These are phyloP conservation scores for Baryphthengus martii DNA, from an alignment of 2,113 vertebrate genomes.

Conservation along the genomic window DNA sequence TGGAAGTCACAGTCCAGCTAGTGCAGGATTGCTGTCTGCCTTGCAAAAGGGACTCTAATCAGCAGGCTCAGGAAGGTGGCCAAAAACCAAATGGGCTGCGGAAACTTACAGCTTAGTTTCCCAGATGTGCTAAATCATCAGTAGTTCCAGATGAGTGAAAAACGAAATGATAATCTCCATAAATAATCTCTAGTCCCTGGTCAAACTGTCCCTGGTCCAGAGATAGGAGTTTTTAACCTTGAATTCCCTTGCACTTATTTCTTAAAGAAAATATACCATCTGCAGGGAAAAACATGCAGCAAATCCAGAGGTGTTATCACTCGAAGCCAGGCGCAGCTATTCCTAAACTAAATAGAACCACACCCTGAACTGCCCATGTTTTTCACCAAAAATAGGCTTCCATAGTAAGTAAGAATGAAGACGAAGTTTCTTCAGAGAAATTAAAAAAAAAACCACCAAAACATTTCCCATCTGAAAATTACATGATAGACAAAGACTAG, in stretches of 20 bases:
- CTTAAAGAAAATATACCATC: constrained; percentile 25
- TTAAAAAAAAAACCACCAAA: neutral
- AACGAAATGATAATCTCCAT: neutral
- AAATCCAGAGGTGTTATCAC: constrained; percentile 42
- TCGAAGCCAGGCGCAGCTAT: neutral
- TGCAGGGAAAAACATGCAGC: neutral
- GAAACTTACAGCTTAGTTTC: constrained; percentile 7
- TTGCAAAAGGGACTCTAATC: constrained; percentile 26
- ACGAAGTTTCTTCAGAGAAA: neutral
- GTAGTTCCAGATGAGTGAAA: constrained; percentile 22
- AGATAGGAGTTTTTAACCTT: neutral
- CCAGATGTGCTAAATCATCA: constrained; percentile 46
- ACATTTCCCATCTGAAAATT: neutral
- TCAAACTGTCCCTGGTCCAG: neutral
- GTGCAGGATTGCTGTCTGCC: neutral
- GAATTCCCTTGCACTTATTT: neutral
- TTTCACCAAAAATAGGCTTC: constrained; percentile 11
- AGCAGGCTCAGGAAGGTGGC: constrained; percentile 19
- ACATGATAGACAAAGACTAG: neutral
- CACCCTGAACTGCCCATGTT: constrained; percentile 43
- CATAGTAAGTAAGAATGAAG: neutral
- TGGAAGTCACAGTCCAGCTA: neutral
- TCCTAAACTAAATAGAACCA: constrained; percentile 21
- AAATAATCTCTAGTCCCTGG: constrained; percentile 15
- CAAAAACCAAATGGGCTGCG: constrained; percentile 9